phyloP scores from a whole-genome alignment of 2,888 invertebrate genomes.

The Sarcophaga caerulescens region DNA sequence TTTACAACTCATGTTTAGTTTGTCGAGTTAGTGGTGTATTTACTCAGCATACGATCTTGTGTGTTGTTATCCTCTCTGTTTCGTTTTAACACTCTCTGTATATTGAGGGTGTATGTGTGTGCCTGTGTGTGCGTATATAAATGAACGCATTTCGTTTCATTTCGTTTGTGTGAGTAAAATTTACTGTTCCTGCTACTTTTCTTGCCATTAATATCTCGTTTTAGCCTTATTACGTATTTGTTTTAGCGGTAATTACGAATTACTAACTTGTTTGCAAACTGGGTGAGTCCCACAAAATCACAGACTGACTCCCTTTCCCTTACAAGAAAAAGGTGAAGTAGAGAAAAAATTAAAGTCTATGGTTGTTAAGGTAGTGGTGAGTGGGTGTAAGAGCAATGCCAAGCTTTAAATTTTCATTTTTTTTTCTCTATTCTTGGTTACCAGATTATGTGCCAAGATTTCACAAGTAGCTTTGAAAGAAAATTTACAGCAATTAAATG shows the following conservation, averaged over 20 bases:
- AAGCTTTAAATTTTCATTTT: slow-evolving; percentile 38
- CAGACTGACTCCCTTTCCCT: background rate
- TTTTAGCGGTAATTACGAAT: slow-evolving; percentile 78
- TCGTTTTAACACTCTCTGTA: background rate
- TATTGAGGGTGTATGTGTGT: background rate
- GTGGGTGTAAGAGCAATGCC: background rate
- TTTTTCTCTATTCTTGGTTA: slow-evolving; percentile 52
- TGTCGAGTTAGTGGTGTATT: slow-evolving; percentile 13
- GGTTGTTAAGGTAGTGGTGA: slow-evolving; percentile 25
- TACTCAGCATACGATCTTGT: slow-evolving; percentile 59
- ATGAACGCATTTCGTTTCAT: slow-evolving; percentile 24
- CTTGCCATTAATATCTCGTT: slow-evolving; percentile 78
- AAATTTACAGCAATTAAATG: slow-evolving; percentile 66
- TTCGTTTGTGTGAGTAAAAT: slow-evolving; percentile 42
- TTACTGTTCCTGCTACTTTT: slow-evolving; percentile 50
- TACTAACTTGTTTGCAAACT: slow-evolving; percentile 66
- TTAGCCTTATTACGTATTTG: slow-evolving; percentile 79
- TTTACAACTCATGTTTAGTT: background rate
- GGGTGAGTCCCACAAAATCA: slow-evolving; percentile 3
- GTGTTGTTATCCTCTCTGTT: background rate
- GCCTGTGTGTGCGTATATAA: slow-evolving; percentile 2
- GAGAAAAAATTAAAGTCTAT: background rate
- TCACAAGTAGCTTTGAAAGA: slow-evolving; percentile 55
- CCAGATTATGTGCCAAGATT: slow-evolving; percentile 66
- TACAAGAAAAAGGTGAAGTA: background rate